Conservation (phyloP, 2,888 invertebrate species). For the Xylocampa areola region DNA sequence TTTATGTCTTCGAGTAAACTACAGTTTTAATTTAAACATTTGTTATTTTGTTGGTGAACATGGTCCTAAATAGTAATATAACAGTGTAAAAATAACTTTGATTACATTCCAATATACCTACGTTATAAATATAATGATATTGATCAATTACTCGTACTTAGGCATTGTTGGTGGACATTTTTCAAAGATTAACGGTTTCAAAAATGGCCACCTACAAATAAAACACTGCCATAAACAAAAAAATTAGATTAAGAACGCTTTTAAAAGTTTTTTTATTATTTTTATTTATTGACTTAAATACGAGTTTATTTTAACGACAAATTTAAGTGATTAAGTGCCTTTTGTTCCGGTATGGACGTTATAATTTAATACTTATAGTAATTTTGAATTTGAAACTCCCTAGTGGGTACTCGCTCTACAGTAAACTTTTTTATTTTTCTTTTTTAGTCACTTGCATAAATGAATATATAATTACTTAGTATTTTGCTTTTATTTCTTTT, state of each 20-base stretch:
- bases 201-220: conserved; percentile 72
- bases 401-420: conserved; percentile 28
- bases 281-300: conserved; percentile 53
- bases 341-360: conserved; percentile 58
- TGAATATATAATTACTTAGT: conserved; percentile 22
- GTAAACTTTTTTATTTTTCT: conserved; percentile 16
- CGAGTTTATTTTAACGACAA: conserved; percentile 51
- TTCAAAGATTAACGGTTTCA: conserved; percentile 51
- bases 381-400: conserved; percentile 45
- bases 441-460: conserved; percentile 48
- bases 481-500: conserved; percentile 19
- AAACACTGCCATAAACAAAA: conserved; percentile 80
- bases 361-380: conserved; percentile 46
- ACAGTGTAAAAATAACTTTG: conserved; percentile 58
- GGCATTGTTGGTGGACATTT: conserved; percentile 77
- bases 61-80: conserved; percentile 44
- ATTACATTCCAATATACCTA: conserved; percentile 62
- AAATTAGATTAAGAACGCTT: conserved; percentile 54
- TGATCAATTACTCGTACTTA: conserved; percentile 87
- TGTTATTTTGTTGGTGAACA: no score
- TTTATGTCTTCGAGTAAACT: no score
- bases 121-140: conserved; percentile 53
- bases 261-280: conserved; percentile 50
- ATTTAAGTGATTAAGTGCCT: conserved; percentile 59
- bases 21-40: no score